phyloP scores from a whole-genome alignment of 2,113 vertebrate genomes.

The Abramis brama region DNA sequence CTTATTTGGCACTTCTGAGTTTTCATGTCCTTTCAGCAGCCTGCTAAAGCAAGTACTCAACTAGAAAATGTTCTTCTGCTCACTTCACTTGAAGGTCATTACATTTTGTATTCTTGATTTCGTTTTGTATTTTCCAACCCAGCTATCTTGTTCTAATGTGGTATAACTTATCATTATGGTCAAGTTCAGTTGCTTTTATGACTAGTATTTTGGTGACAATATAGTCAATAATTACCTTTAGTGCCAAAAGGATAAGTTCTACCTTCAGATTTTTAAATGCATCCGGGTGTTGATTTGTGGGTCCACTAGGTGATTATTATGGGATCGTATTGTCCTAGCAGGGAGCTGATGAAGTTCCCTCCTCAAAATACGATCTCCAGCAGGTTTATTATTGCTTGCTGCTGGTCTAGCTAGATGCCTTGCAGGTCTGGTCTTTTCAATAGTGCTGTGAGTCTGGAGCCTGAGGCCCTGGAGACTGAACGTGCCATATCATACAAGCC shows the following conservation, averaged over 20 bases:
- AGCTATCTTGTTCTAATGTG: not conserved
- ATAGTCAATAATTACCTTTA: not conserved
- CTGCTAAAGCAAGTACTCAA: not conserved
- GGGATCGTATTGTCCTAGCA: conserved; percentile 1
- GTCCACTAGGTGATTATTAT: not conserved
- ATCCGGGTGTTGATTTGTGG: not conserved
- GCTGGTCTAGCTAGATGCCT: not conserved
- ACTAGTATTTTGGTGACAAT: not conserved
- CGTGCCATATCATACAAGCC: not conserved
- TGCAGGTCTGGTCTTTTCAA: not conserved
- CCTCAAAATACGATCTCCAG: not conserved
- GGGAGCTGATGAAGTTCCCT: not conserved
- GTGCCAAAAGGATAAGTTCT: not conserved
- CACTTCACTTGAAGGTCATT: not conserved
- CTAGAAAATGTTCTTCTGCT: not conserved
- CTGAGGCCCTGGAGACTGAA: not conserved
- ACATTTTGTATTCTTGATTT: not conserved
- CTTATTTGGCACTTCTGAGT: not conserved
- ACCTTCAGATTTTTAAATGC: not conserved
- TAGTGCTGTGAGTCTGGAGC: not conserved
- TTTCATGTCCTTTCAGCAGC: not conserved
- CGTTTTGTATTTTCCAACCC: not conserved
- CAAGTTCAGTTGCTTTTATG: not conserved
- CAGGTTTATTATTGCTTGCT: not conserved
- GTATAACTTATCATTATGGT: not conserved